phyloP scores from a whole-genome alignment of 2,113 vertebrate genomes.

The Dermatemys mawii region DNA sequence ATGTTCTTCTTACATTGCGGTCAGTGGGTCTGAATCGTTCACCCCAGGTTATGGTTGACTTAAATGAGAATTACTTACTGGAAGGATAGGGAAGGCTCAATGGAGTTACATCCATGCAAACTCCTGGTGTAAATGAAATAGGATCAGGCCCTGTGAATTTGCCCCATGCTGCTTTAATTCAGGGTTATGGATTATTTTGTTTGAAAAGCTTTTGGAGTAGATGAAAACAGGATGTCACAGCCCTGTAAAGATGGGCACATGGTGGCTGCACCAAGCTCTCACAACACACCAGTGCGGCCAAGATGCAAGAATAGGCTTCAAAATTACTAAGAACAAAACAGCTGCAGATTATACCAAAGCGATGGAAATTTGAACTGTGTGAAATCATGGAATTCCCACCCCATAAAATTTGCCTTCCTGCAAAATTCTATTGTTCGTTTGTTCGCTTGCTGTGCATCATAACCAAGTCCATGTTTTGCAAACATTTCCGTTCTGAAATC shows the following conservation, averaged over 20 bases:
- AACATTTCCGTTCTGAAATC: not conserved
- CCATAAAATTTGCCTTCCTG: not conserved
- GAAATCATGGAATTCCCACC: not conserved
- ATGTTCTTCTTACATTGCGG: not conserved
- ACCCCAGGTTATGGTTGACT: not conserved
- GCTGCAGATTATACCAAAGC: conserved; percentile 7
- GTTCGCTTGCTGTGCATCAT: not conserved
- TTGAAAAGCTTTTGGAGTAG: conserved; percentile 19
- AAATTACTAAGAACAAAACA: conserved; percentile 11
- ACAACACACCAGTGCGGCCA: conserved; percentile 38
- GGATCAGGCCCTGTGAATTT: accelerated
- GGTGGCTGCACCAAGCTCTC: not conserved
- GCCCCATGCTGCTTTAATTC: conserved; percentile 18
- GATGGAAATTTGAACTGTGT: conserved; percentile 8
- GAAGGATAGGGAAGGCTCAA: not conserved
- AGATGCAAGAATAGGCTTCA: conserved; percentile 36
- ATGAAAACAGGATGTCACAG: not conserved
- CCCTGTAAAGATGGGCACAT: not conserved
- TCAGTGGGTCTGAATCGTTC: not conserved
- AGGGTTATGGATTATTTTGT: not conserved
- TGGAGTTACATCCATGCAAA: not conserved
- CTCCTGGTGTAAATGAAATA: not conserved
- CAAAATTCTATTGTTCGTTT: not conserved
- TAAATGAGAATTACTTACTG: not conserved
- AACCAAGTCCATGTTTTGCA: not conserved